Evolutionary conservation across 2,113 vertebrate genomes (phyloP).

Genomic region (Thomomys bottae): DNA sequence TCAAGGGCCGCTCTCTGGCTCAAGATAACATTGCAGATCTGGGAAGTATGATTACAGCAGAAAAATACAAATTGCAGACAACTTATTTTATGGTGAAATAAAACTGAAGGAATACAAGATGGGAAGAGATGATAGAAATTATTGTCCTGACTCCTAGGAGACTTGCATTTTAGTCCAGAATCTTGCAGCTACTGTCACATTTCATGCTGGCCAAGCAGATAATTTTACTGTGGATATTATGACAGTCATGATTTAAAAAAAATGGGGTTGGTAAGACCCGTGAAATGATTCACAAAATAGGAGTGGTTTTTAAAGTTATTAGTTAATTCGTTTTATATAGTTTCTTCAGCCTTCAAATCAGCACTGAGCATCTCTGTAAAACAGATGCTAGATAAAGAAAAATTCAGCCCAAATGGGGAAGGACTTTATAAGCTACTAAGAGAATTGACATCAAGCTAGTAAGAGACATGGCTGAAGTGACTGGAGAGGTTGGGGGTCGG

Average conservation of each 20-base stretch:
- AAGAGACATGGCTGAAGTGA: neutral
- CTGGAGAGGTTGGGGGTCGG: too few species aligned
- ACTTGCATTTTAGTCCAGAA: neutral
- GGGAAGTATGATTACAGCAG: neutral
- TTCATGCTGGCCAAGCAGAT: neutral
- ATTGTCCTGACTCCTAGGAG: neutral
- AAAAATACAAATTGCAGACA: conserved; percentile 28
- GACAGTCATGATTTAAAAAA: neutral
- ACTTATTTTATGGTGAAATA: neutral
- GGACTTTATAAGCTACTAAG: neutral
- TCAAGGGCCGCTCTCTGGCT: conserved; percentile 38
- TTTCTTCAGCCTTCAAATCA: neutral
- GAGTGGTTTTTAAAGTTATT: neutral
- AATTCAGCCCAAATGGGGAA: neutral
- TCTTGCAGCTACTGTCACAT: neutral
- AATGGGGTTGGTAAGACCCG: neutral
- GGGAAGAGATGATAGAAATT: neutral
- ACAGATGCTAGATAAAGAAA: neutral
- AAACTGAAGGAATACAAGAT: neutral
- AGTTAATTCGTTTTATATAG: neutral
- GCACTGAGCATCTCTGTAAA: neutral
- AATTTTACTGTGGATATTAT: neutral
- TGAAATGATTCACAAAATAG: neutral
- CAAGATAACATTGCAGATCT: neutral
- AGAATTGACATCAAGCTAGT: neutral